Conservation (phyloP, 2,888 invertebrate species). For the Hybos culiciformis region DNA sequence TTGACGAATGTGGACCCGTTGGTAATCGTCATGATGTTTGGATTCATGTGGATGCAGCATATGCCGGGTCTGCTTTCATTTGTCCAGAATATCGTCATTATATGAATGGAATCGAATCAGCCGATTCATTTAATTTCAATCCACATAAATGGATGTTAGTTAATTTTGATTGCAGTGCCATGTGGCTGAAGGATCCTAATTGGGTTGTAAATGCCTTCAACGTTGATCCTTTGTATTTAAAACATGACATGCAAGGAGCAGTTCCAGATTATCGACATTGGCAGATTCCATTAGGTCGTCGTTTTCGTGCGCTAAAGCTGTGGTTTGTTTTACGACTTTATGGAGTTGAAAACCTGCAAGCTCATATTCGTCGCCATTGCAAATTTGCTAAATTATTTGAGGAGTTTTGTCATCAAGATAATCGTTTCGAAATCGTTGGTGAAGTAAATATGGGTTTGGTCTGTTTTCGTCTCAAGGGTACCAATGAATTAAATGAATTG, state of each 20-base stretch:
- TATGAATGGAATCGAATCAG: constrained; percentile 77
- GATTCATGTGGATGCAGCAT: constrained; percentile 95
- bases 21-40: constrained; percentile 64
- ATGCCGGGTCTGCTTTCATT: constrained; percentile 91
- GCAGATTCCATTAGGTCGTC: constrained; percentile 89
- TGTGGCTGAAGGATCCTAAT: constrained; percentile 87
- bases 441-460: constrained; percentile 91
- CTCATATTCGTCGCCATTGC: constrained; percentile 73
- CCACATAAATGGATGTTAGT: constrained; percentile 99
- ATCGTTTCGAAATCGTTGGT: constrained; percentile 76
- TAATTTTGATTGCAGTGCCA: constrained; percentile 97
- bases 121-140: constrained; percentile 96
- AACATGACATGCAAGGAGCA: constrained; percentile 81
- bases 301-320: constrained; percentile 83
- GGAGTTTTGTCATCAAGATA: constrained; percentile 55
- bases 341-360: constrained; percentile 77
- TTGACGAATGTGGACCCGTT: constrained; percentile 85
- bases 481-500: constrained; percentile 69
- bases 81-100: constrained; percentile 91
- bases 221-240: constrained; percentile 91
- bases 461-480: constrained; percentile 84
- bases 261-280: constrained; percentile 93
- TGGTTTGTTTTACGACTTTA: constrained; percentile 91
- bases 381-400: constrained; percentile 80
- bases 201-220: constrained; percentile 92